Evolutionary conservation across 2,888 invertebrate species (phyloP).

Genomic region (Ditula angustiorana): DNA sequence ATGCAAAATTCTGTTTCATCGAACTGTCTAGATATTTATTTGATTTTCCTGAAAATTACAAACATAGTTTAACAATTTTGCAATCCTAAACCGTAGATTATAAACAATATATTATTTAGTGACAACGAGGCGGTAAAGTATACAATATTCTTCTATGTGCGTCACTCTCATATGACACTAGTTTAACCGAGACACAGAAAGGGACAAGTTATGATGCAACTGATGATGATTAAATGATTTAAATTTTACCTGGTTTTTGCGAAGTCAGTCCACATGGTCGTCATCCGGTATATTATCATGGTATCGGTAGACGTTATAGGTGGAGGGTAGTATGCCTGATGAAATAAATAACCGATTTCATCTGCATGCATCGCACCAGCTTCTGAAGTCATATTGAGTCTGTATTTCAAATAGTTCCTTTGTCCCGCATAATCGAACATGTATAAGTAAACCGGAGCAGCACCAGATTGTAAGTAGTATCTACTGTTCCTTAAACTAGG

Average conservation of each 20-base stretch:
- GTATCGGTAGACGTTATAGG: not conserved
- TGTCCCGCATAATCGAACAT: conserved; percentile 25
- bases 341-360: conserved; percentile 17
- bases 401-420: conserved; percentile 27
- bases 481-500: conserved; percentile 14
- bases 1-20: too few relatives aligned
- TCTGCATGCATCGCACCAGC: conserved; percentile 20
- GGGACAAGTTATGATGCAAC: too few relatives aligned
- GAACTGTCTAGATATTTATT: too few relatives aligned
- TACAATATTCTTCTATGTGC: too few relatives aligned
- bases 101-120: too few relatives aligned
- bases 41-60: too few relatives aligned
- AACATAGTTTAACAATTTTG: too few relatives aligned
- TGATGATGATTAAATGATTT: too few relatives aligned
- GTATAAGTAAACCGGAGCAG: conserved; percentile 19
- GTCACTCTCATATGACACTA: too few relatives aligned
- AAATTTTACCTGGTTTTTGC: conserved; percentile 17
- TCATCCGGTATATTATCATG: conserved; percentile 10
- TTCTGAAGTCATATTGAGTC: conserved; percentile 13
- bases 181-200: too few relatives aligned
- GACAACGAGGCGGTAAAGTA: too few relatives aligned
- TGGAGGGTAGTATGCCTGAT: not conserved
- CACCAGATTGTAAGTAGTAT: conserved; percentile 1
- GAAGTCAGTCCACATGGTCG: conserved; percentile 26
- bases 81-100: too few relatives aligned